Conservation (phyloP, 2,797 vertebrate species). For the Enteromius viviparus region DNA sequence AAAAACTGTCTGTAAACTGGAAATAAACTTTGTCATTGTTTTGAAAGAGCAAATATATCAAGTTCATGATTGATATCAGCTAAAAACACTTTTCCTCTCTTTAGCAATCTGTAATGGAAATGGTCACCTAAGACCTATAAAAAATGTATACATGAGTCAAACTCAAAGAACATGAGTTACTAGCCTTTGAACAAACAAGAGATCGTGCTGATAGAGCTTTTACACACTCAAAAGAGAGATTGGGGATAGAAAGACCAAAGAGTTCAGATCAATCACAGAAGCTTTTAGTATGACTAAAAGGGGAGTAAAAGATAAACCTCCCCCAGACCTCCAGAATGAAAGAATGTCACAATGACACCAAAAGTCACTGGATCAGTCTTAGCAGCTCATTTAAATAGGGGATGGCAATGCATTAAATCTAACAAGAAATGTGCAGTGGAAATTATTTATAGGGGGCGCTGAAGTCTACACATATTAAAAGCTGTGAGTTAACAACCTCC, state of each 20-base stretch:
- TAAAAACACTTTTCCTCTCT: neutral
- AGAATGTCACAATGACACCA: constrained; percentile 22
- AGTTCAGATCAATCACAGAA: constrained; percentile 14
- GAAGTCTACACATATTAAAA: neutral
- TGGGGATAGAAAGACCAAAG: neutral
- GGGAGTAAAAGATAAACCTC: neutral
- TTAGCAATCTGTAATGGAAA: neutral
- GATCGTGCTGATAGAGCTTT: neutral
- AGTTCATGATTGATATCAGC: constrained; percentile 2
- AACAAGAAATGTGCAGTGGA: neutral
- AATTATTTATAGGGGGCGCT: neutral
- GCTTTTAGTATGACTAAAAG: neutral
- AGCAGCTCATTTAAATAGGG: neutral
- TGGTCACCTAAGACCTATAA: neutral
- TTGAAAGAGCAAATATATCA: neutral
- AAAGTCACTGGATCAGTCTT: neutral
- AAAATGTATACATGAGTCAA: neutral
- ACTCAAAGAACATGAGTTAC: neutral
- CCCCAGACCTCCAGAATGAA: neutral
- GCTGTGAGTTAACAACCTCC: neutral
- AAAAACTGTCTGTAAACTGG: neutral
- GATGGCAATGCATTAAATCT: neutral
- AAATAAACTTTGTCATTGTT: neutral
- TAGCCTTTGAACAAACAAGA: neutral
- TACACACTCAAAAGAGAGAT: neutral